phyloP scores from a whole-genome alignment of 37 sponge, comb jelly and placozoan genomes.

The Chondrilla cf. caribensis region DNA sequence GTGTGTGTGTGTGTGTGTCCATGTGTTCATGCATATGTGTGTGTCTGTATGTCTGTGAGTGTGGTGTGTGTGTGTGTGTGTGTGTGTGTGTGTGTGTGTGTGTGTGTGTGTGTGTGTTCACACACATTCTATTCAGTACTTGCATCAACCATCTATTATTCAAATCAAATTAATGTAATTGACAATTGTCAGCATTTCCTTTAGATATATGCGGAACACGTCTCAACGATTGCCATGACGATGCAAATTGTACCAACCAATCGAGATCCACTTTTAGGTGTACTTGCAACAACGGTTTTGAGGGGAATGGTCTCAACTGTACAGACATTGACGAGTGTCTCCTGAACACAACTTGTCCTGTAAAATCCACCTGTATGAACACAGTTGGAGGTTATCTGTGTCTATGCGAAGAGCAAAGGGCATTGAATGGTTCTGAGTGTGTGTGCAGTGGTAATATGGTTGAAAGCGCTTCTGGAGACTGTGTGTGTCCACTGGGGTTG shows the following conservation, averaged over 20 bases:
- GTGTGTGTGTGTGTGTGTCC: neutral
- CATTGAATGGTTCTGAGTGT: neutral
- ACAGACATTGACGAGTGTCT: conserved; percentile 1
- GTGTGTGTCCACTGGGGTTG: neutral
- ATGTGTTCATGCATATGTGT: neutral
- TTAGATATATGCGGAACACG: conserved; percentile 7
- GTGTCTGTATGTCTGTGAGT: too few species aligned
- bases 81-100: too few species aligned
- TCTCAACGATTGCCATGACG: neutral
- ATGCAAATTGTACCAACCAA: conserved; percentile 11
- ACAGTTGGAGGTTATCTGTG: neutral
- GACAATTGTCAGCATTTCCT: too few species aligned
- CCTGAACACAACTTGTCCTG: neutral
- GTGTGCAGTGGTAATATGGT: conserved; percentile 5
- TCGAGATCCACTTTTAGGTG: neutral
- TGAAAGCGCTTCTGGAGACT: neutral
- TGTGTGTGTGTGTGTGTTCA: too few species aligned
- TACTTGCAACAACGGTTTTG: neutral
- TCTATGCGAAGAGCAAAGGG: neutral
- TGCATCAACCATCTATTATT: too few species aligned
- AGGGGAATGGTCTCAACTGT: conserved; percentile 7
- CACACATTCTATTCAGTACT: too few species aligned
- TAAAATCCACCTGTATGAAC: neutral
- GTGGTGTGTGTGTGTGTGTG: too few species aligned
- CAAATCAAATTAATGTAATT: neutral